phyloP scores from a whole-genome alignment of 2,113 vertebrate species.

The Microtus richardsoni region DNA sequence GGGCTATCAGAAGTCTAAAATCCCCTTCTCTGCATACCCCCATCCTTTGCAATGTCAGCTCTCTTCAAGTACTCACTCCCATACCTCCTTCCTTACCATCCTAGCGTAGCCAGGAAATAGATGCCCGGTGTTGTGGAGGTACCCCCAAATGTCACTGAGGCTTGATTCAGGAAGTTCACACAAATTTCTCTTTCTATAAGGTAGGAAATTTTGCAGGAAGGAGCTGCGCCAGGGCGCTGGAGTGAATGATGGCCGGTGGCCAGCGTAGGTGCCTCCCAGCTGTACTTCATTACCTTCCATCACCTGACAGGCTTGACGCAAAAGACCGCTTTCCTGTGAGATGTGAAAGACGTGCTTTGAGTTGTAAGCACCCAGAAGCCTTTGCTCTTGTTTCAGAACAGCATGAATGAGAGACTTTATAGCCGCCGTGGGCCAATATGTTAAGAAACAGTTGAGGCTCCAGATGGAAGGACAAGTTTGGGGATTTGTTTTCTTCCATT shows the following conservation, averaged over 20 bases:
- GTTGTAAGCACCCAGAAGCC: slow-evolving; percentile 41
- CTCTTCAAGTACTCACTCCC: background rate
- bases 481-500: background rate
- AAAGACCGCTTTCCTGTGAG: slow-evolving; percentile 62
- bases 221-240: background rate
- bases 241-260: slow-evolving; percentile 37
- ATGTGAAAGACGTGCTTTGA: slow-evolving; percentile 53
- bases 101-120: background rate
- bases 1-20: background rate
- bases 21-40: background rate
- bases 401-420: slow-evolving; percentile 64
- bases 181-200: slow-evolving; percentile 25
- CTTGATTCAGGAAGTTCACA: background rate
- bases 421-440: slow-evolving; percentile 61
- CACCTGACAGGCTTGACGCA: slow-evolving; percentile 51
- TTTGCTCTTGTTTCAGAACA: slow-evolving; percentile 50
- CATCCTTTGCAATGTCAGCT: background rate
- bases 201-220: background rate
- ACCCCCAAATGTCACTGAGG: background rate
- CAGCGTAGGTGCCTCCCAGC: slow-evolving; percentile 28
- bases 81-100: background rate
- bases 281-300: slow-evolving; percentile 66
- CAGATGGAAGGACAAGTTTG: slow-evolving; percentile 69
- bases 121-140: background rate
- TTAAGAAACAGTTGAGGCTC: slow-evolving; percentile 61